phyloP scores from a whole-genome alignment of 2,113 vertebrate genomes.

The Stigmatopora nigra region DNA sequence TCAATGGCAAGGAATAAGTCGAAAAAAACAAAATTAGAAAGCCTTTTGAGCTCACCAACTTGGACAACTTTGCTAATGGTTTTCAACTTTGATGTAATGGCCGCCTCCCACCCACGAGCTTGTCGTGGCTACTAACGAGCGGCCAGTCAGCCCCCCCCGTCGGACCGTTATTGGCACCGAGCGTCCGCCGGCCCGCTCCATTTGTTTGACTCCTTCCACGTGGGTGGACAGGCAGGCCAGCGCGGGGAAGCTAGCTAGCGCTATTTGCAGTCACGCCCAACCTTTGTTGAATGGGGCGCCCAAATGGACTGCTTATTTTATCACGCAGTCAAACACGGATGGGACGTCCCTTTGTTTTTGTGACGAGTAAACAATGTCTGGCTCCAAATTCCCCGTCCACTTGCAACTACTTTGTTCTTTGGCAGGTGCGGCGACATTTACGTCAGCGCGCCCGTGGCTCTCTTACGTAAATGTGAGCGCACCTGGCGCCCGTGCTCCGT shows the following conservation, averaged over 20 bases:
- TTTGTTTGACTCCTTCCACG: slow-evolving; percentile 28
- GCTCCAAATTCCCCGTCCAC: slow-evolving; percentile 2
- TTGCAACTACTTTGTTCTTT: slow-evolving; percentile 20
- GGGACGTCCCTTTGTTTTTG: too few species aligned
- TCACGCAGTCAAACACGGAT: too few species aligned
- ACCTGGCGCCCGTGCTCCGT: slow-evolving; percentile 4
- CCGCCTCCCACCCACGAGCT: slow-evolving; percentile 12
- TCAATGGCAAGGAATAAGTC: too few species aligned
- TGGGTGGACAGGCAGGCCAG: slow-evolving; percentile 26
- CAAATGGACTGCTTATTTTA: too few species aligned
- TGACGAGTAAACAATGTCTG: background rate
- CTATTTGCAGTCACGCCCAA: slow-evolving; percentile 42
- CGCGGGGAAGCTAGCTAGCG: slow-evolving; percentile 13
- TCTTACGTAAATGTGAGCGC: slow-evolving; percentile 30
- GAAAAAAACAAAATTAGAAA: too few species aligned
- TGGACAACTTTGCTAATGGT: slow-evolving; percentile 31
- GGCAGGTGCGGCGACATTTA: slow-evolving; percentile 2
- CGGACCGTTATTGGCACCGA: slow-evolving; percentile 37
- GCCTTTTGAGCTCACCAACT: background rate
- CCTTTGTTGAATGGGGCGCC: slow-evolving; percentile 32
- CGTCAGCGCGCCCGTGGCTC: too few species aligned
- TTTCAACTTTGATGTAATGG: slow-evolving; percentile 31
- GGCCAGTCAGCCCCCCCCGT: slow-evolving; percentile 44
- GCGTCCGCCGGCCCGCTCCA: background rate
- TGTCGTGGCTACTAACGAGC: slow-evolving; percentile 35